phyloP scores from a whole-genome alignment of 2,888 invertebrate genomes.

The Lepidochitona cinerea region DNA sequence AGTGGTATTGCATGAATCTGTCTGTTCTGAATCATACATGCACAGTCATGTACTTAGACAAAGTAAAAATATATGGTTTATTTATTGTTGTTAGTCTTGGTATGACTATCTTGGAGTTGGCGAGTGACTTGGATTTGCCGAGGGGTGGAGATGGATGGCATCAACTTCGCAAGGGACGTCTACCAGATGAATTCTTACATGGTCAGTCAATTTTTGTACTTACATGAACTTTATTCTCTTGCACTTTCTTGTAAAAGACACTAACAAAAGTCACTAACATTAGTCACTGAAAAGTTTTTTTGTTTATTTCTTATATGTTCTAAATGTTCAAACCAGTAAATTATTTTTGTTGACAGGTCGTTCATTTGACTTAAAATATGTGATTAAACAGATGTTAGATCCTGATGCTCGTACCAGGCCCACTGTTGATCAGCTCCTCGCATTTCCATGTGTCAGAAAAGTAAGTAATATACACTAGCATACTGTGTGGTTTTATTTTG shows the following conservation, averaged over 20 bases:
- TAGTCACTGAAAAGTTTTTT: no score
- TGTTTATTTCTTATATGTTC: background rate
- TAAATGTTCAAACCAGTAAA: background rate
- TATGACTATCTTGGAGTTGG: conserved; percentile 80
- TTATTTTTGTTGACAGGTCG: conserved; percentile 55
- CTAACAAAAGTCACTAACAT: no score
- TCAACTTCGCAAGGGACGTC: conserved; percentile 74
- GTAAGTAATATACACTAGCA: conserved; percentile 32
- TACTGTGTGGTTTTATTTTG: background rate
- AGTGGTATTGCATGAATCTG: no score
- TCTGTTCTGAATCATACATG: no score
- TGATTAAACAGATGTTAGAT: conserved; percentile 76
- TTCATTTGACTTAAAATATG: conserved; percentile 73
- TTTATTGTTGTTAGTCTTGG: conserved; percentile 74
- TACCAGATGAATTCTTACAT: conserved; percentile 72
- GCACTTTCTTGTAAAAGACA: no score
- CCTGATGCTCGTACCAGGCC: conserved; percentile 74
- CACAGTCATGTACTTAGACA: no score
- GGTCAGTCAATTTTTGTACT: no score
- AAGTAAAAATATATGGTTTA: background rate
- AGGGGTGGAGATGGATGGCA: conserved; percentile 81
- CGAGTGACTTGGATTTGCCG: conserved; percentile 81
- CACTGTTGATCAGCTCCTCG: conserved; percentile 74
- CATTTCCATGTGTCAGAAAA: conserved; percentile 68
- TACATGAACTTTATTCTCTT: no score